phyloP scores from a whole-genome alignment of 2,113 vertebrate genomes.

The Psilopsiagon aymara region DNA sequence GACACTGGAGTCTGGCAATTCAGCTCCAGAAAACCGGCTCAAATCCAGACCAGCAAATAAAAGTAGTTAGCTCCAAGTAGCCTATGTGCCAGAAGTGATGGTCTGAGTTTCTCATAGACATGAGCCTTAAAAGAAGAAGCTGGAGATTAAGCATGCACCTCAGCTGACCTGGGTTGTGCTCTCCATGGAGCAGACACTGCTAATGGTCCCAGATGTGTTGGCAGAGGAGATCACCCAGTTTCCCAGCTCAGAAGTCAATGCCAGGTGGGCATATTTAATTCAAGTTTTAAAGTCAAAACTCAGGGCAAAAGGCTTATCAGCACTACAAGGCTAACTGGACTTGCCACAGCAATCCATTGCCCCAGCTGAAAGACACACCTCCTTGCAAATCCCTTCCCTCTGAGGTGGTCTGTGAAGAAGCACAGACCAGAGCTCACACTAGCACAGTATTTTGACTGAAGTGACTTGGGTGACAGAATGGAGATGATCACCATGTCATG shows the following conservation, averaged over 20 bases:
- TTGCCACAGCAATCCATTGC: neutral
- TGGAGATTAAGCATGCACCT: neutral
- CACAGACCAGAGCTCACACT: neutral
- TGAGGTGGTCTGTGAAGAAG: neutral
- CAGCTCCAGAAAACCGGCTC: neutral
- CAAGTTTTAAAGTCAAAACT: neutral
- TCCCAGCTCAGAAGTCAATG: neutral
- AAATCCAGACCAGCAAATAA: neutral
- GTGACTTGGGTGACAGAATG: rapidly evolving
- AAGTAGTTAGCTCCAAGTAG: neutral
- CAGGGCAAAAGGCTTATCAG: neutral
- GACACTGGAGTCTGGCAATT: neutral
- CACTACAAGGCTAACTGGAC: neutral
- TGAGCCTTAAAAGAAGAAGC: neutral
- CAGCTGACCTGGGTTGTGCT: neutral
- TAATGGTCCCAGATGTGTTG: neutral
- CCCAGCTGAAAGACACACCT: neutral
- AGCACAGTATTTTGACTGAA: neutral
- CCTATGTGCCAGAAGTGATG: neutral
- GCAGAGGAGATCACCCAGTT: neutral
- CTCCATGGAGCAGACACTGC: neutral
- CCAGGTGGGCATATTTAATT: neutral
- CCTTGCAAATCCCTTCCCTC: neutral
- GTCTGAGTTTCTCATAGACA: neutral
- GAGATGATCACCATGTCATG: neutral